Evolutionary conservation across 2,113 vertebrate genomes (phyloP).

Genomic region (Chitala chitala): DNA sequence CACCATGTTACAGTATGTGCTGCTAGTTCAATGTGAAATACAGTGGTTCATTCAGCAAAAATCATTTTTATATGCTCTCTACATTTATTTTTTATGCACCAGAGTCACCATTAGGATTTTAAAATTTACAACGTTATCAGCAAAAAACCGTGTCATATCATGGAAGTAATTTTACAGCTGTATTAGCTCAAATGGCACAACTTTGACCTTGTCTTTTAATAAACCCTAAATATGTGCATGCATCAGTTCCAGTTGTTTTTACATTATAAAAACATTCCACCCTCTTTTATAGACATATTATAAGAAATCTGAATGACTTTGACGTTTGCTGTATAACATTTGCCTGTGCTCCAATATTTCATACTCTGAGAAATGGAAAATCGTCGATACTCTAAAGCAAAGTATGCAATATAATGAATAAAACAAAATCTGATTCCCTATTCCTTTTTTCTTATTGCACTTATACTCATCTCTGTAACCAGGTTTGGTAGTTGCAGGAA

Average conservation of each 20-base stretch:
- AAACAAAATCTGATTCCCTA: constrained; percentile 44
- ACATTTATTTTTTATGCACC: not conserved
- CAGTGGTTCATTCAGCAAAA: too few relatives aligned
- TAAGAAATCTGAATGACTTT: constrained; percentile 49
- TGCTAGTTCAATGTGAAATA: not conserved
- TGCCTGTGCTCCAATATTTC: constrained; percentile 60
- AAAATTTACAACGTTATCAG: too few relatives aligned
- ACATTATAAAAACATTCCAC: constrained; percentile 49
- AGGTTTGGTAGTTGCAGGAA: constrained; percentile 21
- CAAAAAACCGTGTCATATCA: not conserved
- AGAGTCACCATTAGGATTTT: not conserved
- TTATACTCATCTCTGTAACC: constrained; percentile 56
- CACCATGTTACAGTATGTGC: not conserved
- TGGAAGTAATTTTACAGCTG: not conserved
- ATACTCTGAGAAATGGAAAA: constrained; percentile 48
- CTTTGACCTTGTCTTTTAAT: constrained; percentile 60
- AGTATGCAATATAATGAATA: constrained; percentile 56
- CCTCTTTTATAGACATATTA: constrained; percentile 45
- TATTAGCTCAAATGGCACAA: constrained; percentile 44
- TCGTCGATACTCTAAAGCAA: constrained; percentile 50
- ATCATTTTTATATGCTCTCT: too few relatives aligned
- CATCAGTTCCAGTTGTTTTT: constrained; percentile 51
- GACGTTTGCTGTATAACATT: constrained; percentile 50
- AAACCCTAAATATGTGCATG: constrained; percentile 49
- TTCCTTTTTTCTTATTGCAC: constrained; percentile 42